phyloP scores from a whole-genome alignment of 2,113 vertebrate species.

The Bubo blakistoni region DNA sequence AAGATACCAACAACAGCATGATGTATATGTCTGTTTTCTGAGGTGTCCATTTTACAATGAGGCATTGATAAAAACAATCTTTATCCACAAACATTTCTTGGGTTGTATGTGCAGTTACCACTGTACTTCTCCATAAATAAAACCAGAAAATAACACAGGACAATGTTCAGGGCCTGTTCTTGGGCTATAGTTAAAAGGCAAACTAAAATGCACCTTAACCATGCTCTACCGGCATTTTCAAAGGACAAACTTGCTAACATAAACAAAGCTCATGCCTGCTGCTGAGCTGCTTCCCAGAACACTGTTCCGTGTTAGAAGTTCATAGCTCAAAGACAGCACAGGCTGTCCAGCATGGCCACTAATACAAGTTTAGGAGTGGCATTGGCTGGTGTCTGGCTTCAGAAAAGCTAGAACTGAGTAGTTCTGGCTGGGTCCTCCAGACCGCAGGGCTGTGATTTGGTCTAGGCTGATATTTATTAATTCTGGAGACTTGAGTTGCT shows the following conservation, averaged over 20 bases:
- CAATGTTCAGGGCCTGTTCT: not conserved
- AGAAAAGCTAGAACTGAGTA: not conserved
- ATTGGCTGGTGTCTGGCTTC: not conserved
- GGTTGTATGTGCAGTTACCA: not conserved
- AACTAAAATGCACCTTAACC: not conserved
- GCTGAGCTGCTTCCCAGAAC: not conserved
- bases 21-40: not conserved
- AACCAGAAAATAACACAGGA: not conserved
- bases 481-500: not conserved
- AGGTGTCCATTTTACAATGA: not conserved
- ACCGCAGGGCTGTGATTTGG: accelerated
- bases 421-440: not conserved
- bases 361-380: not conserved
- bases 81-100: not conserved
- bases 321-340: not conserved
- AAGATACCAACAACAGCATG: not conserved
- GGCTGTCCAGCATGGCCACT: not conserved
- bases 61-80: not conserved
- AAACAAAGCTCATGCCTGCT: not conserved
- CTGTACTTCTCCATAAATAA: not conserved
- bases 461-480: not conserved
- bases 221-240: not conserved
- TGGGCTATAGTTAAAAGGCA: not conserved
- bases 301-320: not conserved
- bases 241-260: not conserved